Percentiles rank a stretch among this genome's conserved stretches.
Evolutionary conservation across 2,888 invertebrate species (phyloP).

Genomic region (Baccha elongata): DNA sequence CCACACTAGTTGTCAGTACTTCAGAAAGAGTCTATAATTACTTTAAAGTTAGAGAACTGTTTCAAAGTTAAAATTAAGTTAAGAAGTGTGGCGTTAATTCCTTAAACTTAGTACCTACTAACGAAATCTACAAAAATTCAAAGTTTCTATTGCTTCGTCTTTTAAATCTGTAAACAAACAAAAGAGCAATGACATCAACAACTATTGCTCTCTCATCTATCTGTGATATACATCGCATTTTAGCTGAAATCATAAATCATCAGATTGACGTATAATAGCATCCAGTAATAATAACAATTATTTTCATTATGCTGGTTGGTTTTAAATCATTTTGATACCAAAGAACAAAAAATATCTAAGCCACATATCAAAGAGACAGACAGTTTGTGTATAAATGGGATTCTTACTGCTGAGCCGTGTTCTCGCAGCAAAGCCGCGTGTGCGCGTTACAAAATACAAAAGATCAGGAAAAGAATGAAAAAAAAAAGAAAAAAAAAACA

Average conservation of each 20-base stretch:
- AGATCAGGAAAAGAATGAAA: constrained; percentile 61
- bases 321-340: constrained; percentile 43
- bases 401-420: constrained; percentile 31
- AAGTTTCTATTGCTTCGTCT: too few relatives aligned
- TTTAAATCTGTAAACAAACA: not conserved
- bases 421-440: constrained; percentile 17
- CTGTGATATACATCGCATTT: constrained; percentile 53
- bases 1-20: too few relatives aligned
- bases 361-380: constrained; percentile 27
- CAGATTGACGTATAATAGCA: constrained; percentile 71
- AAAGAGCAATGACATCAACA: constrained; percentile 26
- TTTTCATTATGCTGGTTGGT: constrained; percentile 49
- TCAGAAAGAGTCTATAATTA: too few relatives aligned
- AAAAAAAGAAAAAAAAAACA: constrained; percentile 16
- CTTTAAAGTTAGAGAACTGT: too few relatives aligned
- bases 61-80: too few relatives aligned
- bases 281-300: constrained; percentile 63
- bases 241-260: constrained; percentile 73
- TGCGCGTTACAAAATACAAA: constrained; percentile 37
- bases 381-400: constrained; percentile 42
- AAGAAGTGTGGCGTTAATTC: too few relatives aligned
- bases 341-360: constrained; percentile 3
- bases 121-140: too few relatives aligned
- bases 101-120: too few relatives aligned
- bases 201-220: not conserved